phyloP scores from a whole-genome alignment of 2,888 invertebrate species.

The Himalopsyche anomala region DNA sequence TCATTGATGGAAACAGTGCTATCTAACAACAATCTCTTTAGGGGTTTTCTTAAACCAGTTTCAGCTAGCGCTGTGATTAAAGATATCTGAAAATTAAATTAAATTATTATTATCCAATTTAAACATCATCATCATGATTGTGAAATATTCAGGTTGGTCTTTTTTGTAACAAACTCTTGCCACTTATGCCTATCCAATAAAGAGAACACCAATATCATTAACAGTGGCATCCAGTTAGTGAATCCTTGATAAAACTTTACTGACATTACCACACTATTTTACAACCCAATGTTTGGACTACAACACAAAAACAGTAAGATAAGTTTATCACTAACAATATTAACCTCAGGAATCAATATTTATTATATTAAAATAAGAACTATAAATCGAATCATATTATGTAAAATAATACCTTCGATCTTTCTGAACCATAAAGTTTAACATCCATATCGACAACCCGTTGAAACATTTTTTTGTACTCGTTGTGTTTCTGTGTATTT shows the following conservation, averaged over 20 bases:
- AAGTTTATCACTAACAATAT: no score
- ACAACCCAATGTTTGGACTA: no score
- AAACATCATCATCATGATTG: neutral
- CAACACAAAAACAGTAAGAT: no score
- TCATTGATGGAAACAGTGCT: slow-evolving; percentile 76
- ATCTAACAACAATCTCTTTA: slow-evolving; percentile 75
- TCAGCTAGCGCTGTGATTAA: slow-evolving; percentile 77
- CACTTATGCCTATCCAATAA: no score
- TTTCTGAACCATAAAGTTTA: slow-evolving; percentile 52
- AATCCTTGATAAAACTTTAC: no score
- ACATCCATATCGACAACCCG: slow-evolving; percentile 6
- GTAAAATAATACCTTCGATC: slow-evolving; percentile 8
- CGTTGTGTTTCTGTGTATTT: neutral
- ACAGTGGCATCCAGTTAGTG: no score
- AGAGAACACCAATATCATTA: no score
- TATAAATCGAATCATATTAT: no score
- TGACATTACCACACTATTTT: no score
- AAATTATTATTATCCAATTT: neutral
- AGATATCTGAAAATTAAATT: slow-evolving; percentile 70
- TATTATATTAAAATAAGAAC: neutral
- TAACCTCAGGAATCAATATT: no score
- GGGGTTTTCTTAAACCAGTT: slow-evolving; percentile 74
- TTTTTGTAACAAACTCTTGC: no score
- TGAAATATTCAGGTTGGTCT: no score
- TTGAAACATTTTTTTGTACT: slow-evolving; percentile 20